Evolutionary conservation across 1,140 invertebrate species (phyloP).

Genomic region (Cataglyphis hispanica): DNA sequence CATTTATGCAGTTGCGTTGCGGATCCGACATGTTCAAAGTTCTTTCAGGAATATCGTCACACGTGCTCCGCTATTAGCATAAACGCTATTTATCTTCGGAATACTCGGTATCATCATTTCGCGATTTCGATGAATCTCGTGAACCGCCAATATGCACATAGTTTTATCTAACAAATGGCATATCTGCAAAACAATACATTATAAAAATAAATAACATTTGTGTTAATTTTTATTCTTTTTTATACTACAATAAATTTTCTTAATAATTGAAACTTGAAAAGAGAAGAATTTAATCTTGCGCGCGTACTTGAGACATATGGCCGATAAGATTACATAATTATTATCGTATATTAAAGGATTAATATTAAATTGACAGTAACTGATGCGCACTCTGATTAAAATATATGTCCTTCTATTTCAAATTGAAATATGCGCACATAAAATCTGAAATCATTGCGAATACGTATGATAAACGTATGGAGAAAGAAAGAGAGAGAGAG

Average conservation of each 20-base stretch:
- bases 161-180: not conserved
- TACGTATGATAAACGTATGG: constrained; percentile 13
- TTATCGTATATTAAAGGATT: not conserved
- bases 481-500: not conserved
- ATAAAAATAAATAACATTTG: no score
- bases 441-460: not conserved
- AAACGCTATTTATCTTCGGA: constrained; percentile 28
- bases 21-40: not conserved
- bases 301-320: not conserved
- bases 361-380: not conserved
- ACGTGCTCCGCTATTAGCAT: constrained; percentile 23
- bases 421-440: not conserved
- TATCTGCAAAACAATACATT: not conserved
- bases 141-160: not conserved
- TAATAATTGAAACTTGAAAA: no score
- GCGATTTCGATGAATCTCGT: constrained; percentile 15
- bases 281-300: not conserved
- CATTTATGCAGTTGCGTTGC: not conserved
- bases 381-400: not conserved
- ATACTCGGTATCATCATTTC: constrained; percentile 27
- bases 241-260: no score
- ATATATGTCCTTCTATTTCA: not conserved
- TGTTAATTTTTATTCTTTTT: no score
- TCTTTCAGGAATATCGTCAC: constrained; percentile 28
- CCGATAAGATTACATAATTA: not conserved